A percentile compares a stretch with the other conserved stretches of the same genome.
These are phyloP conservation scores for Coptotermes formosanus DNA, from an alignment of 1,140 invertebrate genomes.

Conservation along the genomic window DNA sequence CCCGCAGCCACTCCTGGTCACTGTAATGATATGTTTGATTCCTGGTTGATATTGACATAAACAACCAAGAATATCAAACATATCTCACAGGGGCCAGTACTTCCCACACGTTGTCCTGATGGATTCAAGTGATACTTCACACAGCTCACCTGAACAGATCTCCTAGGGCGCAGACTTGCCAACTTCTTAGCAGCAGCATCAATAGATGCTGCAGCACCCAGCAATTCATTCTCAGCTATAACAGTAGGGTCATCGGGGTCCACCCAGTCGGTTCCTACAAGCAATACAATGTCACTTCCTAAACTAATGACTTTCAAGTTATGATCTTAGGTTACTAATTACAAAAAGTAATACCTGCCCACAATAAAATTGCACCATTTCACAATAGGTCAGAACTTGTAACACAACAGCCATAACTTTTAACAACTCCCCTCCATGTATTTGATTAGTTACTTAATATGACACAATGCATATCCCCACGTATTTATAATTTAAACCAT, in stretches of 20 bases:
- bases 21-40: slow-evolving; percentile 99
- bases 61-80: slow-evolving; percentile 99
- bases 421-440: too few species aligned
- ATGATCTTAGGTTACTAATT: background rate
- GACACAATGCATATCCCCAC: too few species aligned
- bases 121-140: background rate
- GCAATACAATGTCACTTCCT: background rate
- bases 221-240: slow-evolving; percentile 96
- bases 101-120: background rate
- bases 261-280: slow-evolving; percentile 80
- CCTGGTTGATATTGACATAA: slow-evolving; percentile 80
- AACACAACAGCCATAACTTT: too few species aligned
- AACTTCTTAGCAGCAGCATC: slow-evolving; percentile 97
- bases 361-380: too few species aligned
- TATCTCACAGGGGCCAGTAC: slow-evolving; percentile 79
- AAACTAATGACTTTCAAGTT: background rate
- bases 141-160: slow-evolving; percentile 53
- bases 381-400: too few species aligned
- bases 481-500: too few species aligned
- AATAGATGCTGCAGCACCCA: slow-evolving; percentile 95
- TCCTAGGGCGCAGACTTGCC: slow-evolving; percentile 82
- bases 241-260: slow-evolving; percentile 96
- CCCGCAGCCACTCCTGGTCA: slow-evolving; percentile 42
- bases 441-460: too few species aligned
- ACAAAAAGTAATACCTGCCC: too few species aligned